Percentiles rank a stretch among this genome's conserved stretches.
Evolutionary conservation across 2,888 invertebrate genomes (phyloP).

Genomic region (Octodonta nipae): DNA sequence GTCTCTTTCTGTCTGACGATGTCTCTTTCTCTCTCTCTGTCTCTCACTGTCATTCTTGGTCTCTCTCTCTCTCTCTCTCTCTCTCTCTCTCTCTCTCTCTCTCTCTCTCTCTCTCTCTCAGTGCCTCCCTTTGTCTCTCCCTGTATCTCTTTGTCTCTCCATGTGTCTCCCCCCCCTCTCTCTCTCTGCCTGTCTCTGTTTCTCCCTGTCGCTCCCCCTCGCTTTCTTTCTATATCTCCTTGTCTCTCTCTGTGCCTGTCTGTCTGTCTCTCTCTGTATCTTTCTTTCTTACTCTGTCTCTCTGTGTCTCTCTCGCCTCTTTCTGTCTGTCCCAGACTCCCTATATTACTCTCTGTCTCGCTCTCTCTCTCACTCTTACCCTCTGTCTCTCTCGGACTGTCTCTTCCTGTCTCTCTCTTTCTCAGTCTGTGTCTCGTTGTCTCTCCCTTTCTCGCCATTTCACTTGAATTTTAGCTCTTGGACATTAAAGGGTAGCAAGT

Average conservation of each 20-base stretch:
- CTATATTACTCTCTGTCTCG: no score
- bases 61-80: no score
- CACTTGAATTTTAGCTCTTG: no score
- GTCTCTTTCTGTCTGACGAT: no score
- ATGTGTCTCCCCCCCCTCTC: neutral
- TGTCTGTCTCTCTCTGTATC: neutral
- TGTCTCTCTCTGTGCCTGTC: neutral
- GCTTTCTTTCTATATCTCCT: neutral
- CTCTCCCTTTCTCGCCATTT: no score
- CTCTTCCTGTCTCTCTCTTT: neutral
- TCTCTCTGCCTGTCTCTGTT: conserved; percentile 1
- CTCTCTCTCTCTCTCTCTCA: neutral
- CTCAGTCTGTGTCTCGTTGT: no score
- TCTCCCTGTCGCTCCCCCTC: neutral
- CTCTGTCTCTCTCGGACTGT: neutral
- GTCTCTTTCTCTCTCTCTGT: no score
- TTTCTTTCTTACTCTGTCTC: neutral
- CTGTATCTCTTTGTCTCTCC: neutral
- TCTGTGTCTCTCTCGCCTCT: neutral
- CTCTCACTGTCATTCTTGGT: no score
- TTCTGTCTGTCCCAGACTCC: no score
- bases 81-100: no score
- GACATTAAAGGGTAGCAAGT: no score
- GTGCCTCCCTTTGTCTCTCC: neutral
- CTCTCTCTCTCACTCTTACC: no score